A percentile compares a stretch with the other conserved stretches of the same genome.
These are phyloP conservation scores for Serripes groenlandicus DNA, from an alignment of 2,888 invertebrate species.

Conservation along the genomic window DNA sequence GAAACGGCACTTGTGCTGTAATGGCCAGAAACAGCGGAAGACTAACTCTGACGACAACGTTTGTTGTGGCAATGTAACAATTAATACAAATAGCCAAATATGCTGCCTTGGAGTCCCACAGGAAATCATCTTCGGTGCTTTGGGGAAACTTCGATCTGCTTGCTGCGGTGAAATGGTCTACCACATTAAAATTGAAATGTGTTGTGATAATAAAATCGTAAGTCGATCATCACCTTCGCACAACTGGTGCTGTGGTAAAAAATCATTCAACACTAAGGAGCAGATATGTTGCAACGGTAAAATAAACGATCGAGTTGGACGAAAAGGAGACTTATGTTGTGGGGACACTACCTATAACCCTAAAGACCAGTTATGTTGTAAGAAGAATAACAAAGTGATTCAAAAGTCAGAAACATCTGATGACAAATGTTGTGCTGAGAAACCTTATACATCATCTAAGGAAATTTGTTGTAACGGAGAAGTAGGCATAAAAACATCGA, in stretches of 20 bases:
- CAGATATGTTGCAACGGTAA: constrained; percentile 53
- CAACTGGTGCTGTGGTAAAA: constrained; percentile 58
- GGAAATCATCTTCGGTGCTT: constrained; percentile 8
- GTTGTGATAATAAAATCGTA: constrained; percentile 49
- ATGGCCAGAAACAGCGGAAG: constrained; percentile 42
- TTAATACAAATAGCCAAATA: constrained; percentile 44
- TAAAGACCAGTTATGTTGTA: background rate
- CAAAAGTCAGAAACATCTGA: background rate
- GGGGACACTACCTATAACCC: constrained; percentile 12
- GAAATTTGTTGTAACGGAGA: constrained; percentile 1
- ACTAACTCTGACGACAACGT: constrained; percentile 39
- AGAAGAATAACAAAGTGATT: background rate
- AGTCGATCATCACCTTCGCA: constrained; percentile 23
- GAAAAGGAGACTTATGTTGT: background rate
- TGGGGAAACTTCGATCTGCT: constrained; percentile 34
- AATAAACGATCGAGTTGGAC: constrained; percentile 27
- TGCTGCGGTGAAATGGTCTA: constrained; percentile 49
- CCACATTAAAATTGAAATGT: constrained; percentile 40
- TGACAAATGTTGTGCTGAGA: constrained; percentile 13
- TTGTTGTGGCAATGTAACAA: constrained; percentile 58
- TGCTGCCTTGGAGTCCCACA: constrained; percentile 55
- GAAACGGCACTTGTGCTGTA: constrained; percentile 42
- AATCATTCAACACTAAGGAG: constrained; percentile 48
- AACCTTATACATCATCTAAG: constrained; percentile 2
- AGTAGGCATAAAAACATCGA: background rate